Percentiles rank a stretch among this genome's conserved stretches.
Evolutionary conservation across 37 sponge, comb jelly and placozoan genomes (phyloP).

Genomic region (Geodia barretti): DNA sequence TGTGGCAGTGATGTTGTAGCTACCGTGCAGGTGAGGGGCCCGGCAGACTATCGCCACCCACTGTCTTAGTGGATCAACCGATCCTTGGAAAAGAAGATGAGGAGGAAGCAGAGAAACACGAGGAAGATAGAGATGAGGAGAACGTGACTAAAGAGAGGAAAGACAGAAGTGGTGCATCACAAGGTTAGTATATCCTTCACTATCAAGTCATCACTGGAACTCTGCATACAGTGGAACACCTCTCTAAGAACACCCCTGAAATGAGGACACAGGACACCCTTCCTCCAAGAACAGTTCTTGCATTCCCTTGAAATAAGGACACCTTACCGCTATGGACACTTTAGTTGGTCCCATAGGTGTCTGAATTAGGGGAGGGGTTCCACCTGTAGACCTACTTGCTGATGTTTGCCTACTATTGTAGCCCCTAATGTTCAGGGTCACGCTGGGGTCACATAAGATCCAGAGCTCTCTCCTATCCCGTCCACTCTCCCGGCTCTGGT

Average conservation of each 20-base stretch:
- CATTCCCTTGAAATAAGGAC: too few species aligned
- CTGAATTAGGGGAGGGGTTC: too few species aligned
- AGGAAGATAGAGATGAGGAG: background rate
- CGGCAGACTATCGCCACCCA: background rate
- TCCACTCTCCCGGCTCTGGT: background rate
- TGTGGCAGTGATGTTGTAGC: too few species aligned
- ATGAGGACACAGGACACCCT: too few species aligned
- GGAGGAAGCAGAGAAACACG: background rate
- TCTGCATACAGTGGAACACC: too few species aligned
- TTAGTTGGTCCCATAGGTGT: too few species aligned
- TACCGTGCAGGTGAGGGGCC: too few species aligned
- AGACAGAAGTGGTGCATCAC: background rate
- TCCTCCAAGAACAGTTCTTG: too few species aligned
- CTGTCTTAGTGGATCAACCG: background rate
- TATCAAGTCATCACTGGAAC: background rate
- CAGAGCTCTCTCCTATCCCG: background rate
- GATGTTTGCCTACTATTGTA: too few species aligned
- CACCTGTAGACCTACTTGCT: too few species aligned
- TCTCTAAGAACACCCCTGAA: too few species aligned
- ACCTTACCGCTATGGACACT: too few species aligned
- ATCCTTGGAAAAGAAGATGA: background rate
- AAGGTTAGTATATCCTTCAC: background rate
- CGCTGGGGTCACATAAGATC: background rate
- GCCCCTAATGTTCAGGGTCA: background rate
- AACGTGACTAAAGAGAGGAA: background rate